Conservation (phyloP, 2,113 vertebrate species). For the Bubo bubo region DNA sequence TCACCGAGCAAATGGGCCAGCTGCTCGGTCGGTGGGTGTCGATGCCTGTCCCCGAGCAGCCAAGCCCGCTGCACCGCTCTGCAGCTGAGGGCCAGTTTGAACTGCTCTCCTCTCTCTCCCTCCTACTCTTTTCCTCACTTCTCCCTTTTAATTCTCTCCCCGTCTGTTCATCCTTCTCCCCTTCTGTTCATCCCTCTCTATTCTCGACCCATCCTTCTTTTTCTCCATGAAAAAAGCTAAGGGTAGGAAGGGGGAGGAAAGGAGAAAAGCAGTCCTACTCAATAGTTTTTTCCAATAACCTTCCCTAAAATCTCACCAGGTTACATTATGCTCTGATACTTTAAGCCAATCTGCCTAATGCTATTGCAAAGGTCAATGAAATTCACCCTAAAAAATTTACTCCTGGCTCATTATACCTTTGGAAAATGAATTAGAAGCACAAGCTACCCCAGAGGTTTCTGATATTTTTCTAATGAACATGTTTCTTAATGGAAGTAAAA, state of each 20-base stretch:
- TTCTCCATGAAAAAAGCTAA: slow-evolving; percentile 32
- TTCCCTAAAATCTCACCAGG: slow-evolving; percentile 76
- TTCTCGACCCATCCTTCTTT: slow-evolving; percentile 49
- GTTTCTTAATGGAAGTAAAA: slow-evolving; percentile 55
- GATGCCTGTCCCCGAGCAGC: neutral
- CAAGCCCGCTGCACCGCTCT: neutral
- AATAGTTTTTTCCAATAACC: slow-evolving; percentile 62
- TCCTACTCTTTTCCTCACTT: neutral
- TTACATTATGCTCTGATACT: slow-evolving; percentile 78
- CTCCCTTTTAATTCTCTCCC: slow-evolving; percentile 24
- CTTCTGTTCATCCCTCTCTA: slow-evolving; percentile 57
- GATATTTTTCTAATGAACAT: slow-evolving; percentile 80
- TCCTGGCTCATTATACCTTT: slow-evolving; percentile 82
- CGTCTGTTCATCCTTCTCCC: slow-evolving; percentile 28
- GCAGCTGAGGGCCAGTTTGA: slow-evolving; percentile 4
- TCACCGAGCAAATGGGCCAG: neutral
- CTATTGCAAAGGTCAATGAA: slow-evolving; percentile 84
- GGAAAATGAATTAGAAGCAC: slow-evolving; percentile 82
- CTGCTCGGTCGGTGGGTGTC: neutral
- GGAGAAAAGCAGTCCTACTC: neutral
- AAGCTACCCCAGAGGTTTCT: slow-evolving; percentile 79
- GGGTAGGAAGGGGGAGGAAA: neutral
- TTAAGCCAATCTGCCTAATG: slow-evolving; percentile 80
- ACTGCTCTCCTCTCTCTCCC: neutral
- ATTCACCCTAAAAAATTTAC: slow-evolving; percentile 84